These are phyloP conservation scores for Rotaria sp. DNA, from an alignment of 2,888 invertebrate species.

Conservation along the genomic window DNA sequence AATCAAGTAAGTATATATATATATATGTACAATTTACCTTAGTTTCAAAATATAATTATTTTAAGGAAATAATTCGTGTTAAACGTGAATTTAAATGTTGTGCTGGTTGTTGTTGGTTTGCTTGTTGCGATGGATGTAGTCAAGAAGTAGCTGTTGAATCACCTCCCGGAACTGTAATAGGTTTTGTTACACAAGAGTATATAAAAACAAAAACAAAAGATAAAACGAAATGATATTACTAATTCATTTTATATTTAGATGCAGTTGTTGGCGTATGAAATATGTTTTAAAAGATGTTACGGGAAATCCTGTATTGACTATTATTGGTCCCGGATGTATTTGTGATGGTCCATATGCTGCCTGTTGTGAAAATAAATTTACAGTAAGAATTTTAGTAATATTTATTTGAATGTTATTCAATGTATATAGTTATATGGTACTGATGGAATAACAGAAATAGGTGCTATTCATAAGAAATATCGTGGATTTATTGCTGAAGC, in stretches of 20 bases:
- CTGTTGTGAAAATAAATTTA: constrained; percentile 23
- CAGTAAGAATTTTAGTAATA: neutral
- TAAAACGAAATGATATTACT: neutral
- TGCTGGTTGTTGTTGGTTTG: constrained; percentile 49
- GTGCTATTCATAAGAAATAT: constrained; percentile 35
- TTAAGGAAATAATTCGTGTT: constrained; percentile 50
- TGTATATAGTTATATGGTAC: constrained; percentile 23
- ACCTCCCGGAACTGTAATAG: constrained; percentile 49
- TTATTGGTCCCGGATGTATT: constrained; percentile 30
- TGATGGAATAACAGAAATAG: constrained; percentile 29
- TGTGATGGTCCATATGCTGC: constrained; percentile 28
- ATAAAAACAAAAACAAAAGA: constrained; percentile 35
- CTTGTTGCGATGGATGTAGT: constrained; percentile 45
- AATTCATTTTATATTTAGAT: neutral
- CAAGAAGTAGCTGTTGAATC: constrained; percentile 49
- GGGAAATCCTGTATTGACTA: neutral
- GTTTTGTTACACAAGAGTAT: constrained; percentile 50
- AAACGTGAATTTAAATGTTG: constrained; percentile 50
- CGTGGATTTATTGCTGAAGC: constrained; percentile 34
- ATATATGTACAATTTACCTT: no score
- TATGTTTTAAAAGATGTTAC: constrained; percentile 30
- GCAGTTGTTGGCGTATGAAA: neutral
- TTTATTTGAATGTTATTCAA: neutral
- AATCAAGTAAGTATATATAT: neutral
- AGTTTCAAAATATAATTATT: no score